A percentile compares a stretch with the other conserved stretches of the same genome.
Conservation (phyloP, 2,113 vertebrate genomes). For the Dendropsophus ebraccatus region DNA sequence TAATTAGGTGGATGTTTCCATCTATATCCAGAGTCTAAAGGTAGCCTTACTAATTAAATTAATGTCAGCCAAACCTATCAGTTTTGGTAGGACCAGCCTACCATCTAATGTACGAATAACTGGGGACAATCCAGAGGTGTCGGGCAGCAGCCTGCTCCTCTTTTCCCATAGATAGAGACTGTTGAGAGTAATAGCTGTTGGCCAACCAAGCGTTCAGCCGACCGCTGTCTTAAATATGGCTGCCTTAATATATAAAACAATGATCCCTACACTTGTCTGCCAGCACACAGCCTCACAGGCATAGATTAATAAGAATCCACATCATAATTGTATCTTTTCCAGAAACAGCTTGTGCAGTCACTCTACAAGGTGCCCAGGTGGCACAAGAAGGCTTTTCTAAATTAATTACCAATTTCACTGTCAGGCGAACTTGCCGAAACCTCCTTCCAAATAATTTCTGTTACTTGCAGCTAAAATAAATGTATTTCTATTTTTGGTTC, state of each 20-base stretch:
- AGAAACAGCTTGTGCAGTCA: slow-evolving; percentile 36
- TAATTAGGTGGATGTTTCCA: background rate
- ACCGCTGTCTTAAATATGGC: too few relatives aligned
- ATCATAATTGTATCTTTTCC: slow-evolving; percentile 36
- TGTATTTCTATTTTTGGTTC: slow-evolving; percentile 34
- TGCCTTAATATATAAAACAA: background rate
- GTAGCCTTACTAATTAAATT: too few relatives aligned
- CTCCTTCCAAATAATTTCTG: slow-evolving; percentile 38
- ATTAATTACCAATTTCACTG: slow-evolving; percentile 50
- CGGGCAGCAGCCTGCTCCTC: too few relatives aligned
- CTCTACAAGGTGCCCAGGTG: slow-evolving; percentile 32
- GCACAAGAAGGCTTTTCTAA: slow-evolving; percentile 30
- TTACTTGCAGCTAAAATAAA: slow-evolving; percentile 40
- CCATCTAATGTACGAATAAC: too few relatives aligned
- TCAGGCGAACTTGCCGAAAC: slow-evolving; percentile 22
- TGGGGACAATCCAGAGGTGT: too few relatives aligned
- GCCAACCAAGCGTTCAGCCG: too few relatives aligned
- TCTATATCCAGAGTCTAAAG: too few relatives aligned
- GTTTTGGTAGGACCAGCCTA: too few relatives aligned
- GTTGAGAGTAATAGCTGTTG: too few relatives aligned
- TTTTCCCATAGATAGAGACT: background rate
- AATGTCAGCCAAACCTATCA: too few relatives aligned
- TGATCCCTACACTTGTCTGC: background rate
- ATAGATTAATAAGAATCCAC: slow-evolving; percentile 39
- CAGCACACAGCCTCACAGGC: background rate